phyloP scores from a whole-genome alignment of 2,888 invertebrate genomes.

The Epinotia brunnichana region DNA sequence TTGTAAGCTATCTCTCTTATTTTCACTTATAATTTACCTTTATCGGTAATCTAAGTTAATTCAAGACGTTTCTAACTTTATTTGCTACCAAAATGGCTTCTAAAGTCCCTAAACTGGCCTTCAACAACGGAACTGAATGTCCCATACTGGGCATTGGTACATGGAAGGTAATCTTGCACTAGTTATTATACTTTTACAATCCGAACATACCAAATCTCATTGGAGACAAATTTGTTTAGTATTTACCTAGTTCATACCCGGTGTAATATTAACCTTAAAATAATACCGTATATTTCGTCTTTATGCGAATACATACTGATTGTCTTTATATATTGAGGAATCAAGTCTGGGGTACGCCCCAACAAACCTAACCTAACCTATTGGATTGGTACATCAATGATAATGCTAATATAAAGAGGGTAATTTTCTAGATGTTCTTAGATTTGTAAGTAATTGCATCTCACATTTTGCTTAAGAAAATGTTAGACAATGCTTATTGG shows the following conservation, averaged over 20 bases:
- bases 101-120: slow-evolving; percentile 80
- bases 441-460: too few relatives aligned
- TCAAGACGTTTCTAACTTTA: slow-evolving; percentile 14
- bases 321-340: too few relatives aligned
- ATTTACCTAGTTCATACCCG: neutral
- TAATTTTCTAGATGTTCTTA: too few relatives aligned
- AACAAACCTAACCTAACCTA: too few relatives aligned
- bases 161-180: slow-evolving; percentile 85
- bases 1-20: neutral
- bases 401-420: too few relatives aligned
- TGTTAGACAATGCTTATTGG: too few relatives aligned
- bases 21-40: neutral
- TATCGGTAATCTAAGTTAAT: neutral
- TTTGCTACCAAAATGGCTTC: slow-evolving; percentile 60
- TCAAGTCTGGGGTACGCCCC: too few relatives aligned
- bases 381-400: too few relatives aligned
- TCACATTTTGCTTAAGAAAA: too few relatives aligned
- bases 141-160: slow-evolving; percentile 91
- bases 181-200: neutral
- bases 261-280: neutral
- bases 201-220: neutral
- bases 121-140: slow-evolving; percentile 86
- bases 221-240: neutral
- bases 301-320: too few relatives aligned
- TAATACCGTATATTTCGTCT: too few relatives aligned